Conservation (phyloP, 2,888 invertebrate species). For the Nemapogon koenigi region DNA sequence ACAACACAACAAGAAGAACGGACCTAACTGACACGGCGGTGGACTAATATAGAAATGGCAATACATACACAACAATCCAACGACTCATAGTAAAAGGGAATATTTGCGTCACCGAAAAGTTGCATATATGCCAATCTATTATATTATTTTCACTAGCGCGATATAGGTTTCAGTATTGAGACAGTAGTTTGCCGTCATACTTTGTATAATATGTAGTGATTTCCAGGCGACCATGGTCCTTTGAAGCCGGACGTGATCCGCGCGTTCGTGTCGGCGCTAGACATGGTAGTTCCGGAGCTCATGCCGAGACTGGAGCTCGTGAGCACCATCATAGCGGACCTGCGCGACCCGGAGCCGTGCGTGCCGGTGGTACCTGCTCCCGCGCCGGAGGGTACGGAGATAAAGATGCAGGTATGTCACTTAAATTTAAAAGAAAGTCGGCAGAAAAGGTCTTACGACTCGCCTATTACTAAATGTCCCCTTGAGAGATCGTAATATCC, state of each 20-base stretch:
- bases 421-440: too few species aligned
- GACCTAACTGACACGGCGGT: too few species aligned
- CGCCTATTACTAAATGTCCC: too few species aligned
- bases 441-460: too few species aligned
- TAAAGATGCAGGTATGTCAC: constrained; percentile 46
- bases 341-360: constrained; percentile 57
- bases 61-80: too few species aligned
- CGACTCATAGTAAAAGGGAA: too few species aligned
- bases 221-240: constrained; percentile 43
- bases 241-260: constrained; percentile 43
- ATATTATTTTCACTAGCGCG: too few species aligned
- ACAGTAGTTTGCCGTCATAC: neutral
- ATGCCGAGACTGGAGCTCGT: constrained; percentile 53
- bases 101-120: too few species aligned
- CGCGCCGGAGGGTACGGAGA: constrained; percentile 35
- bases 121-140: too few species aligned
- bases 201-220: neutral
- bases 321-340: constrained; percentile 58
- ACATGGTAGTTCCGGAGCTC: constrained; percentile 44
- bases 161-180: too few species aligned
- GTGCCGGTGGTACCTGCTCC: constrained; percentile 23
- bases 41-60: neutral
- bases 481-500: too few species aligned
- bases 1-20: too few species aligned
- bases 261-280: constrained; percentile 43